Percentiles rank a stretch among this genome's conserved stretches.
Evolutionary conservation across 2,888 invertebrate species (phyloP).

Genomic region (Leucania comma): DNA sequence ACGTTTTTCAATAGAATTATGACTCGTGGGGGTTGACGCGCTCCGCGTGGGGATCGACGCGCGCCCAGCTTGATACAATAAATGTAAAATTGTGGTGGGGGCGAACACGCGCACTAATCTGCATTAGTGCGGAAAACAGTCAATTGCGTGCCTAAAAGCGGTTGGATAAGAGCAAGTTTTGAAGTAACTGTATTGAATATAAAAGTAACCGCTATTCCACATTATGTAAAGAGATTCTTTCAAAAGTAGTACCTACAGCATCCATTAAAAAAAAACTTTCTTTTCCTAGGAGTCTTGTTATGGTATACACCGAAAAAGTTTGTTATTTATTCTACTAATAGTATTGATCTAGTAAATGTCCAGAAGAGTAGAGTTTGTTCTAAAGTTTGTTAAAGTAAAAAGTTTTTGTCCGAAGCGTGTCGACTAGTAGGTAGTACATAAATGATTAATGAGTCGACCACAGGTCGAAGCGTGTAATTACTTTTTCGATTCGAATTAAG

Average conservation of each 20-base stretch:
- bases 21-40: too few species aligned
- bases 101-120: too few species aligned
- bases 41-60: too few species aligned
- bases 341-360: too few species aligned
- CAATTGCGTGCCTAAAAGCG: too few species aligned
- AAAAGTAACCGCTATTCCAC: not conserved
- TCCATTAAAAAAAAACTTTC: conserved; percentile 22
- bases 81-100: too few species aligned
- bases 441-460: conserved; percentile 48
- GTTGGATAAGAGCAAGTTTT: too few species aligned
- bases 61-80: too few species aligned
- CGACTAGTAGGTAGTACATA: conserved; percentile 34
- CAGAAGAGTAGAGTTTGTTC: conserved; percentile 44
- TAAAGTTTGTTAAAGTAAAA: too few species aligned
- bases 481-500: conserved; percentile 25
- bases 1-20: too few species aligned
- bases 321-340: conserved; percentile 58
- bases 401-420: conserved; percentile 44
- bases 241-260: not conserved
- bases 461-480: conserved; percentile 29
- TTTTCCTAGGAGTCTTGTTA: conserved; percentile 8
- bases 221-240: conserved; percentile 3
- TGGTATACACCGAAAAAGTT: conserved; percentile 45
- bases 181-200: too few species aligned
- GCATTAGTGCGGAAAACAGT: too few species aligned